Evolutionary conservation across 1,140 invertebrate species (phyloP).

Genomic region (Drosophila nigromelanica): DNA sequence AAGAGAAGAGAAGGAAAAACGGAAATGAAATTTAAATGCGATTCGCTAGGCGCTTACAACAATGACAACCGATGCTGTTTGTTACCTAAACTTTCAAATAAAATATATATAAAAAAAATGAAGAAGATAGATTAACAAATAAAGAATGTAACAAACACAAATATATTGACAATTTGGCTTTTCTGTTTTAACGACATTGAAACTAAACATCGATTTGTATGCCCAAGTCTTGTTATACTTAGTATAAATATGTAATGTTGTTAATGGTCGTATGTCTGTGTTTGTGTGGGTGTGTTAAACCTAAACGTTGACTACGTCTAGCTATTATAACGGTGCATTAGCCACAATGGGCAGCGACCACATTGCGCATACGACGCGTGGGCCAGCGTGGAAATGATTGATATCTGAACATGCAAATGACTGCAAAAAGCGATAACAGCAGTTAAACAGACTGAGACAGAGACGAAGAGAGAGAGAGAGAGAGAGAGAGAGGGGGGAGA

Average conservation of each 20-base stretch:
- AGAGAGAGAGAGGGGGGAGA: background rate
- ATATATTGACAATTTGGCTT: constrained; percentile 26
- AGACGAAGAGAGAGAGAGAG: constrained; percentile 16
- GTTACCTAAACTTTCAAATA: constrained; percentile 26
- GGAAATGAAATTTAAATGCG: constrained; percentile 13
- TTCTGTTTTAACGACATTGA: constrained; percentile 53
- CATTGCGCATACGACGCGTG: constrained; percentile 61
- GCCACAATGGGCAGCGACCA: constrained; percentile 57
- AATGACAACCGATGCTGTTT: background rate
- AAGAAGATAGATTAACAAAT: constrained; percentile 14
- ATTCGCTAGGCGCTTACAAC: background rate
- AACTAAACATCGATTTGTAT: constrained; percentile 77
- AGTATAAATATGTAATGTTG: constrained; percentile 23
- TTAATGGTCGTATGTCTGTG: constrained; percentile 29
- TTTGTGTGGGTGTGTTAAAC: constrained; percentile 31
- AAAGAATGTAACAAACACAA: constrained; percentile 35
- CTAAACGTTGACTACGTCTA: constrained; percentile 52
- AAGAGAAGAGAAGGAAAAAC: constrained; percentile 17
- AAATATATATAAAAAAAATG: constrained; percentile 14
- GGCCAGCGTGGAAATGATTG: constrained; percentile 57
- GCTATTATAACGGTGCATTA: constrained; percentile 69
- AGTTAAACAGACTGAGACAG: constrained; percentile 21
- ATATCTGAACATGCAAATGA: constrained; percentile 75
- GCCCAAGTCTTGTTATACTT: constrained; percentile 14
- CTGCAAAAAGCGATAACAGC: constrained; percentile 38